phyloP scores from a whole-genome alignment of 2,888 invertebrate species.

The Apamea anceps region DNA sequence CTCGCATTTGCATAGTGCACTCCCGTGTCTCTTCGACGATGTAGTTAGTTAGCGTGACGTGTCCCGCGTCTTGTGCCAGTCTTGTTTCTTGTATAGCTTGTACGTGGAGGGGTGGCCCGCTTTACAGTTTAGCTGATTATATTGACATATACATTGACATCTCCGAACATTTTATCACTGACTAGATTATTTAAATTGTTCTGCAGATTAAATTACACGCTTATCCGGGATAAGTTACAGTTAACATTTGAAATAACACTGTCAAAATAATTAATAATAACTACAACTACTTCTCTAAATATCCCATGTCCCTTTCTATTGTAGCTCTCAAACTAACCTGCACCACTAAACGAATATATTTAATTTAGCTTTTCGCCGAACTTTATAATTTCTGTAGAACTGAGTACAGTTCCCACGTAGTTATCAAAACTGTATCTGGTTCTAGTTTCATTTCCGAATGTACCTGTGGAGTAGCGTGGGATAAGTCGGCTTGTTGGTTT shows the following conservation, averaged over 20 bases:
- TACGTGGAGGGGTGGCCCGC: not conserved
- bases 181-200: not conserved
- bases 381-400: constrained; percentile 21
- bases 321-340: not conserved
- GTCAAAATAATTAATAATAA: not conserved
- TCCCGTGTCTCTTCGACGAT: constrained; percentile 11
- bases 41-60: constrained; percentile 22
- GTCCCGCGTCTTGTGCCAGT: not conserved
- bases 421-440: constrained; percentile 36
- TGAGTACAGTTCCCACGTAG: constrained; percentile 24
- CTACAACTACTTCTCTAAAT: not conserved
- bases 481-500: constrained; percentile 29
- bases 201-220: not conserved
- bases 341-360: constrained; percentile 8
- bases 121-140: not conserved
- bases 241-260: not conserved
- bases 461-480: constrained; percentile 27
- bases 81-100: not conserved
- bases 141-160: not conserved
- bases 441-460: constrained; percentile 31
- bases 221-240: not conserved
- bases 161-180: not conserved
- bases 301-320: not conserved
- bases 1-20: constrained; percentile 43
- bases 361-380: constrained; percentile 23